A percentile compares a stretch with the other conserved stretches of the same genome.
phyloP scores from a whole-genome alignment of 2,797 vertebrate species.

The Sebastes variabilis region DNA sequence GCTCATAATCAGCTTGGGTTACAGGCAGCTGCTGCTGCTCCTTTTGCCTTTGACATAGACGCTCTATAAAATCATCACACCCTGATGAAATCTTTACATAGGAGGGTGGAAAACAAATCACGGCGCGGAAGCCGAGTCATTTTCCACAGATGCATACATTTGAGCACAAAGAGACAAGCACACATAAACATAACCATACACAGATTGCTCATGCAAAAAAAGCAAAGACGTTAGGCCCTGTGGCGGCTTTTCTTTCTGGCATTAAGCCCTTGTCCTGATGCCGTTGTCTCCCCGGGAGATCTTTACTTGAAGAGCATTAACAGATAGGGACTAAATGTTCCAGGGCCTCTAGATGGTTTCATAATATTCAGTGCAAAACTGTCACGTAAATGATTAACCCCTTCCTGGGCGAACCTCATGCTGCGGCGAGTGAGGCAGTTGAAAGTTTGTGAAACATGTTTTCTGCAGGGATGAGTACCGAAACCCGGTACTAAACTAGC shows the following conservation, averaged over 20 bases:
- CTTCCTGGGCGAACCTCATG: slow-evolving; percentile 29
- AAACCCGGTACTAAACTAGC: too few relatives aligned
- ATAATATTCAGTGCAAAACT: slow-evolving; percentile 57
- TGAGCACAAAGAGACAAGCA: neutral
- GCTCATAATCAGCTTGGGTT: slow-evolving; percentile 73
- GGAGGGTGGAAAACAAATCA: slow-evolving; percentile 18
- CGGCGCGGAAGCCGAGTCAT: neutral
- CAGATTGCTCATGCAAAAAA: slow-evolving; percentile 2
- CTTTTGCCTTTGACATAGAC: slow-evolving; percentile 42
- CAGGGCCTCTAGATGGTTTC: slow-evolving; percentile 45
- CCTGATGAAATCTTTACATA: neutral
- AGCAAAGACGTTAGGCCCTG: slow-evolving; percentile 7
- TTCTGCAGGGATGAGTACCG: too few relatives aligned
- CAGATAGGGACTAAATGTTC: slow-evolving; percentile 64
- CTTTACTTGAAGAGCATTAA: slow-evolving; percentile 46
- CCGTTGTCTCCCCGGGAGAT: neutral
- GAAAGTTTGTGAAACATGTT: neutral
- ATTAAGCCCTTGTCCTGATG: slow-evolving; percentile 42
- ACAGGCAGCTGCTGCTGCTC: slow-evolving; percentile 67
- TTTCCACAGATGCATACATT: neutral
- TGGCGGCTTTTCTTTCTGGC: slow-evolving; percentile 29
- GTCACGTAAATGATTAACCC: slow-evolving; percentile 68
- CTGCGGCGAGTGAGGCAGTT: neutral
- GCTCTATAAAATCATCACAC: slow-evolving; percentile 43
- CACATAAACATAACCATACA: neutral